Percentiles rank a stretch among this genome's conserved stretches.
Evolutionary conservation across 2,113 vertebrate species (phyloP).

Genomic region (Solea senegalensis): DNA sequence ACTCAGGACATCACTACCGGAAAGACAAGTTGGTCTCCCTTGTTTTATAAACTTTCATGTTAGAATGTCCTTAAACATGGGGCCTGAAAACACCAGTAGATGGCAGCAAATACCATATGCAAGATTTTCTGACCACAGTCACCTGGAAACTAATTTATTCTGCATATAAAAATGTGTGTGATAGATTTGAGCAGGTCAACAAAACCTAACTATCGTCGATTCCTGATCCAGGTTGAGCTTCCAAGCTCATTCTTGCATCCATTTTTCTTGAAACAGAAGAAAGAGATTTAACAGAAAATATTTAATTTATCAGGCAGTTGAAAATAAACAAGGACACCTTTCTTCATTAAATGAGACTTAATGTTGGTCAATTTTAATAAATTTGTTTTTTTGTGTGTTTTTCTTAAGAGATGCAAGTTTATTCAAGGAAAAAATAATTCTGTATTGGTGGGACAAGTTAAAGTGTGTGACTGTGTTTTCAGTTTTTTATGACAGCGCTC

Average conservation of each 20-base stretch:
- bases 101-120: conserved; percentile 57
- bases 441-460: too few relatives aligned
- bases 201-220: conserved; percentile 84
- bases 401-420: too few relatives aligned
- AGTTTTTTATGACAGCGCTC: too few relatives aligned
- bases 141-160: neutral
- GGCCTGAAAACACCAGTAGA: conserved; percentile 48
- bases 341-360: neutral
- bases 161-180: conserved; percentile 21
- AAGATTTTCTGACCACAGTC: neutral
- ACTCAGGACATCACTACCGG: conserved; percentile 90
- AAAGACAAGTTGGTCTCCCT: conserved; percentile 85
- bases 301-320: conserved; percentile 68
- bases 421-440: too few relatives aligned
- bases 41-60: neutral
- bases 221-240: conserved; percentile 83
- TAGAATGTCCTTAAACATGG: neutral
- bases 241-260: conserved; percentile 84
- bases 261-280: too few relatives aligned
- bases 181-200: conserved; percentile 86
- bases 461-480: too few relatives aligned
- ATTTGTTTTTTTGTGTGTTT: too few relatives aligned
- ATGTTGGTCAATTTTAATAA: too few relatives aligned
- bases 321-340: neutral
- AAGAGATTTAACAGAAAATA: too few relatives aligned